These are phyloP conservation scores for Callionymus lyra DNA, from an alignment of 2,113 vertebrate species.

Conservation along the genomic window DNA sequence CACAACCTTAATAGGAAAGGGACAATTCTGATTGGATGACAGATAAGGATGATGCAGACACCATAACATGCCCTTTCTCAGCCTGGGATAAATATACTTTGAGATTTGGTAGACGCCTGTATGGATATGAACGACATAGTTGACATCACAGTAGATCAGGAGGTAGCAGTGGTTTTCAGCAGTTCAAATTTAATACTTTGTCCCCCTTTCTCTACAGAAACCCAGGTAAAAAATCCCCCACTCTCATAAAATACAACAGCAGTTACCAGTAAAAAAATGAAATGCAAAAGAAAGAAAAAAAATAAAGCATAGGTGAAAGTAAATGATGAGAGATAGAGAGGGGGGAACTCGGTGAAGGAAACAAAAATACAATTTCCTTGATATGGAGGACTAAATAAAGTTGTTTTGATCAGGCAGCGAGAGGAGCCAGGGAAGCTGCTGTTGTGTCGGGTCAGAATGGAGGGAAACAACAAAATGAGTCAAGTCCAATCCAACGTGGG, in stretches of 20 bases:
- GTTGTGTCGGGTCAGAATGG: conserved; percentile 85
- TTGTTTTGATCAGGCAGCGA: conserved; percentile 32
- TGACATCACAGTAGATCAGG: conserved; percentile 57
- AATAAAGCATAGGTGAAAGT: conserved; percentile 35
- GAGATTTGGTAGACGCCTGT: conserved; percentile 5
- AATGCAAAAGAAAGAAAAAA: conserved; percentile 42
- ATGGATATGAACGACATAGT: conserved; percentile 18
- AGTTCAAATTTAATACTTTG: conserved; percentile 88
- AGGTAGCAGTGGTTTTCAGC: conserved; percentile 72
- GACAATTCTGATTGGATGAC: too few relatives aligned
- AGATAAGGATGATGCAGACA: too few relatives aligned
- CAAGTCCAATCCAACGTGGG: conserved; percentile 85
- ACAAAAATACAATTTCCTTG: conserved; percentile 62
- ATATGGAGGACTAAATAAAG: conserved; percentile 75
- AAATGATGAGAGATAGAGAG: conserved; percentile 14
- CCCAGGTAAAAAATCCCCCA: conserved; percentile 88
- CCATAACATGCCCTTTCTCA: too few relatives aligned
- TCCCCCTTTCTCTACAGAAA: conserved; percentile 80
- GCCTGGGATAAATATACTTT: too few relatives aligned
- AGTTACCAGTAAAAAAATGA: conserved; percentile 93
- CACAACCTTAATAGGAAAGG: too few relatives aligned
- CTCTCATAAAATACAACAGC: conserved; percentile 98
- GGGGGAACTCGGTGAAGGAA: conserved; percentile 59
- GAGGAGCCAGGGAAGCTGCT: conserved; percentile 67
- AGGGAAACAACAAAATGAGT: conserved; percentile 69